Evolutionary conservation across 2,888 invertebrate genomes (phyloP).

Genomic region (Didymodactylos carnosus): DNA sequence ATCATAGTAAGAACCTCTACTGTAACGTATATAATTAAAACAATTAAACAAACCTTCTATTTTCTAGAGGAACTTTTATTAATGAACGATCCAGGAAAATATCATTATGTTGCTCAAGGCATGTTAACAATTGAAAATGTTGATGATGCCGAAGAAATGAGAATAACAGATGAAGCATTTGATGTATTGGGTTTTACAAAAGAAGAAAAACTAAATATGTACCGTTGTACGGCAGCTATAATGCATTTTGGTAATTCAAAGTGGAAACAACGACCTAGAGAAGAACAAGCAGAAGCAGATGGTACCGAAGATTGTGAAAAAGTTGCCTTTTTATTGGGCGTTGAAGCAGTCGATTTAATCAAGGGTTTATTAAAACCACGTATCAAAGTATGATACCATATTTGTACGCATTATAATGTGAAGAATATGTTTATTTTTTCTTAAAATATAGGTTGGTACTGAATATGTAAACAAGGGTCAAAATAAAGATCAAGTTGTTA

Average conservation of each 20-base stretch:
- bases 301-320: slow-evolving; percentile 53
- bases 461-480: slow-evolving; percentile 97
- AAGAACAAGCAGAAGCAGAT: slow-evolving; percentile 96
- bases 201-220: slow-evolving; percentile 75
- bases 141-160: slow-evolving; percentile 81
- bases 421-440: background rate
- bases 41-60: background rate
- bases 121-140: slow-evolving; percentile 74
- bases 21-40: background rate
- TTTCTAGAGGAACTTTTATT: slow-evolving; percentile 56
- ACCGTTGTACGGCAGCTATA: slow-evolving; percentile 88
- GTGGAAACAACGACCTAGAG: slow-evolving; percentile 99
- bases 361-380: slow-evolving; percentile 61
- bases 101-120: slow-evolving; percentile 84
- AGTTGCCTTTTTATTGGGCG: slow-evolving; percentile 72
- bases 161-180: slow-evolving; percentile 56
- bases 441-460: slow-evolving; percentile 47
- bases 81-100: slow-evolving; percentile 54
- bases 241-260: slow-evolving; percentile 99
- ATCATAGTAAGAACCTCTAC: slow-evolving; percentile 17
- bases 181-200: slow-evolving; percentile 85
- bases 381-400: slow-evolving; percentile 47
- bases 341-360: slow-evolving; percentile 67
- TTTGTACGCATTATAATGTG: background rate
- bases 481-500: slow-evolving; percentile 56